Evolutionary conservation across 2,113 vertebrate genomes (phyloP), one percentile per base, ranked within the genome.

Genomic region (Lutjanus erythropterus): DNA sequence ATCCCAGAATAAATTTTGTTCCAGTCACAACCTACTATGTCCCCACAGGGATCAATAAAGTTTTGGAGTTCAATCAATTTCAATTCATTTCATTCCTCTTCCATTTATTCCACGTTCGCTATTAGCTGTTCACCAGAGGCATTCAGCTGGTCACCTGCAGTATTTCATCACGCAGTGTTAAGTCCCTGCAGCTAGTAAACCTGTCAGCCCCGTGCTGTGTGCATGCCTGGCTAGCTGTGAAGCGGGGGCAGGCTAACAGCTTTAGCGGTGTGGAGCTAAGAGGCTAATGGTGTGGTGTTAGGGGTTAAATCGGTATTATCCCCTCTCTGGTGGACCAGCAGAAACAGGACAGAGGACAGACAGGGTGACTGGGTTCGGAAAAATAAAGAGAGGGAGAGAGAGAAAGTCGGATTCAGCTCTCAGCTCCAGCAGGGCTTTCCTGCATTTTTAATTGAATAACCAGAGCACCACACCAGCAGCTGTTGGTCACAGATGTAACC

Each of bases 251-350:
- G 35, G 61, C 64, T 71, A 84, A 71, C 66, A 0, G 81, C 74
- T 86, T 88, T 79, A 81, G 64, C 11, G 9, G 27, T 35, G 64
- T 75, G n/a, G 62, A 80, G 85, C 88, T 90, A 87, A 92, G 86
- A 91, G 88, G 88, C 89, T 91, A 83, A 88, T 67, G 72, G 23
- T 9, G 27, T 19, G 35, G 71, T 74, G 84, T 72, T 80, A 66
- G 53, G 82, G 86, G 77, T 80, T 92, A 88, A 91, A 88, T 70
- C 29, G 23, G 80, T 77, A 83, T 91, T 88, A 88, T 84, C 87
- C 66, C 29, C 81, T 75, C 42, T 50, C 15, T 44, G 58, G 62
- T 80, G 66, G 58, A 86, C 46, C 76, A 39, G 77, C 81, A 71
- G 59, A 81, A 55, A 31, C 66, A 25, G 67, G 69, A 31, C 66